Base-by-base conservation (phyloP, 2,797 vertebrate species). In the Tapirus indicus region DNA sequence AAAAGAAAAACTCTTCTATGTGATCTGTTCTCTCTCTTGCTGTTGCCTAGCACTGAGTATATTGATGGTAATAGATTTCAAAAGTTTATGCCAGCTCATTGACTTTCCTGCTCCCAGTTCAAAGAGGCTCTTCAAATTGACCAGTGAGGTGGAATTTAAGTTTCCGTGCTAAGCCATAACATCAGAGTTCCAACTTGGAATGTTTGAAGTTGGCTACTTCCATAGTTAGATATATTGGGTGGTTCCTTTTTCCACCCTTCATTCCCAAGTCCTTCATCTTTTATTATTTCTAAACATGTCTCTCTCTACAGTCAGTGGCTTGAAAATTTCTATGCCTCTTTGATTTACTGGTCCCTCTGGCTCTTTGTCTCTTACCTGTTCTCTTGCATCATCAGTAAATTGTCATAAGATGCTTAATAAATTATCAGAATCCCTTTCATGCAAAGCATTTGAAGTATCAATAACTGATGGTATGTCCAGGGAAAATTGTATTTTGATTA, bases 401-500 rank as follows among this genome's bases (percentile, higher is more conserved):
- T 64, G 49, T 25, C 49, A 80, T 47, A 68, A 85, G 17, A 66
- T 94, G 27, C 41, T 60, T 92, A 92, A 77, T 49, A 77, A 75
- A 79, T 84, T 44, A 54, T 8, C 29, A 72, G 41, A 74, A 41
- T 83, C 5, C 11, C 29, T 78, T 75, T 89, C 32, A 69, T 8
- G 9, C 23, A 60, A 94, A 92, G 21, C 11, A 79, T 60, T 92
- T 60, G 9, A 79, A 32, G 35, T 60, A 4, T 16, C 89, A 87
- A 41, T 47, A 78, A 71, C 21, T 49, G 56, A 82, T 54, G 14
- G 13, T 85, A 35, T 32, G 23, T 79, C 41, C 20, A 62, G 35
- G 35, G 75, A 95, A 85, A 82, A 74, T 29, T 16, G 89, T 16
- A 32, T 78, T 94, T 96, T 95, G 20, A 91, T 93, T 88, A 66